Evolutionary conservation across 2,888 invertebrate species (phyloP), one percentile per base, ranked within the genome.

Genomic region (Ommatoiulus sabulosus): DNA sequence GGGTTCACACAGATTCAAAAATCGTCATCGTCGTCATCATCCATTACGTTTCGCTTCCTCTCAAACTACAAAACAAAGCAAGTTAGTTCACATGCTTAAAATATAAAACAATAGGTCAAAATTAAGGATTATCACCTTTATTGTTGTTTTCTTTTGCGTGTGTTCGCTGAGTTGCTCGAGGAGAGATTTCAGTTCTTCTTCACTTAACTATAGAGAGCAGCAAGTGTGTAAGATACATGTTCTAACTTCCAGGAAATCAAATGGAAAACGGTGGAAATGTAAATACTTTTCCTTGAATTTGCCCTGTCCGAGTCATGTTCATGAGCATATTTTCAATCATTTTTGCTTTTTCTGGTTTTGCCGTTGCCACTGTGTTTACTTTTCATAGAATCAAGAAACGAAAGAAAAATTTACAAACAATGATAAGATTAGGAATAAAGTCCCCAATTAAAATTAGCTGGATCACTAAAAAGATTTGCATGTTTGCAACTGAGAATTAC

Each of bases 301-400:
- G 97, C n/a, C 98, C 98, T 92, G 95, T 95, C 92, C 97, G 96
- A 12, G 97, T 98, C 98, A 99, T 99, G 92, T 96, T 95, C 90
- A 98, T 94, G 91, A 99, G 95, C 96, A 99, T 97, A 90, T 96
- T 95, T 94, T 99, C 99, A 89, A 99, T 96, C 96, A 97, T 96
- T 92, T 95, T 95, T 10, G 97, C 99, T 93, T 99, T 99, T 91
- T 99, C 99, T 86, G 99, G 99, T 93, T 98, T 98, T 90, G 98
- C 97, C 87, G 98, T 93, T 92, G 96, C 96, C 90, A 99, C 94
- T 88, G 97, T 99, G 92, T 98, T 99, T 92, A 99, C 98, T 98
- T 93, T 86, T 87, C 8, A 20, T 24, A 4, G 12, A 86, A 48
- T 63, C 57, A 46, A 89, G 6, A 87, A 84, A 84, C 87, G n/a